Conservation (phyloP, 2,113 vertebrate genomes). For the Gasterosteus aculeatus region DNA sequence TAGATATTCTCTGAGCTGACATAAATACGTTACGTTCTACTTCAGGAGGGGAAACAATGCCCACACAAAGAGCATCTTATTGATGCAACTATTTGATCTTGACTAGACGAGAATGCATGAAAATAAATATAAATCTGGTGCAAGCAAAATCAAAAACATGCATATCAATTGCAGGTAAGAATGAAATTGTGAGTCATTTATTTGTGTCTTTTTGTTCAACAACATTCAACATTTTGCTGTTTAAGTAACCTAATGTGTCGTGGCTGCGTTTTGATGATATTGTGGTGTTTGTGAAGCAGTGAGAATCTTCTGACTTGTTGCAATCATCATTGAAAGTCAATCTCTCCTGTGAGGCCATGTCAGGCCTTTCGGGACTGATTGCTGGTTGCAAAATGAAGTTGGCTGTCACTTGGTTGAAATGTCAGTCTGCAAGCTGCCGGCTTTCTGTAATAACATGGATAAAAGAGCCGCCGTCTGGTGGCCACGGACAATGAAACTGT, state of each 20-base stretch:
- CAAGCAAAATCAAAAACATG: too few species aligned
- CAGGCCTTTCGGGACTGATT: background rate
- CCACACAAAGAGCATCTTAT: background rate
- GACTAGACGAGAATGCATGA: background rate
- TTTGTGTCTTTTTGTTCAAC: background rate
- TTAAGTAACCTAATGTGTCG: background rate
- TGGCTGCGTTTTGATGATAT: background rate
- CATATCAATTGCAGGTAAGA: background rate
- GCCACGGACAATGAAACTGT: background rate
- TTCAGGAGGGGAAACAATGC: background rate
- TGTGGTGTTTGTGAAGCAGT: background rate
- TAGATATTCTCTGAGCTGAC: background rate
- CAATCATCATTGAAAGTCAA: background rate
- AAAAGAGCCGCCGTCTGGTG: background rate
- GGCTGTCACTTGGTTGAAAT: constrained; percentile 21
- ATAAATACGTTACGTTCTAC: background rate
- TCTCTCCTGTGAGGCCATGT: background rate
- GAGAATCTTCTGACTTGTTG: background rate
- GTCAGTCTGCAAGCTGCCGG: background rate
- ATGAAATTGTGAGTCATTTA: background rate
- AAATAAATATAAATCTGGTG: background rate
- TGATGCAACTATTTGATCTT: background rate
- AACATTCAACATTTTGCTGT: too few species aligned
- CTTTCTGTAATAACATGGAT: constrained; percentile 3
- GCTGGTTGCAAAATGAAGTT: background rate